Evolutionary conservation across 2,888 invertebrate species (phyloP), one percentile per base, ranked within the genome.

Genomic region (Lochmaea crataegi): DNA sequence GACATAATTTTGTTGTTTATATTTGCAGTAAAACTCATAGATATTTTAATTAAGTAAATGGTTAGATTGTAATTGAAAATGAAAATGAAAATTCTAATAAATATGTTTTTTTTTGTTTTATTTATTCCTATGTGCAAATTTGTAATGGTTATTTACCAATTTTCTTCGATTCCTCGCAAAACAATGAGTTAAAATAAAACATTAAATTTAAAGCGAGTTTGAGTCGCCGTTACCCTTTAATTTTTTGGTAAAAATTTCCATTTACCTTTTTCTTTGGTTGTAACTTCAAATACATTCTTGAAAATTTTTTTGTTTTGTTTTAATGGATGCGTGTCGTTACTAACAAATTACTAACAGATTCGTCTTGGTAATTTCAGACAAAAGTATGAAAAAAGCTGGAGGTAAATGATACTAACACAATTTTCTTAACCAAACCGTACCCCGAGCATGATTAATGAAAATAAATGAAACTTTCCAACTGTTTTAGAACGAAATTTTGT

Each of bases 341-440:
- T 42, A 56, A 26, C 63, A 45, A n/a, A 18, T 32, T 60, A 69
- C 69, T 74, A 71, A 74, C 66, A 26, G 38, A 66, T 18, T 42
- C 64, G 26, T 76, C 70, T 78, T 78, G 74, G 74, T 53, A 73
- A 75, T 90, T 90, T 85, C 91, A 93, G 93, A 91, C 90, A 92
- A 89, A 92, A 91, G 87, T 92, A 92, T 89, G 92, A 93, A 89
- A 90, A 90, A 86, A 89, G 90, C 87, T 93, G 92, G 93, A 93
- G 93, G 93, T 93, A 92, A 89, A 78, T 72, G 73, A 75, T 76
- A 76, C 65, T 68, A 53, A 68, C 53, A 65, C 42, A 66, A 74
- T 38, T 72, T 75, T 70, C 72, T 7, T 71, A 70, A 80, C 65
- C 71, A 74, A 75, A 72, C 75, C 74, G 38, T 60, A 61, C 57